Evolutionary conservation across 1,140 invertebrate species (phyloP), one percentile per base, ranked within the genome.

Genomic region (Dermatophagoides farinae): DNA sequence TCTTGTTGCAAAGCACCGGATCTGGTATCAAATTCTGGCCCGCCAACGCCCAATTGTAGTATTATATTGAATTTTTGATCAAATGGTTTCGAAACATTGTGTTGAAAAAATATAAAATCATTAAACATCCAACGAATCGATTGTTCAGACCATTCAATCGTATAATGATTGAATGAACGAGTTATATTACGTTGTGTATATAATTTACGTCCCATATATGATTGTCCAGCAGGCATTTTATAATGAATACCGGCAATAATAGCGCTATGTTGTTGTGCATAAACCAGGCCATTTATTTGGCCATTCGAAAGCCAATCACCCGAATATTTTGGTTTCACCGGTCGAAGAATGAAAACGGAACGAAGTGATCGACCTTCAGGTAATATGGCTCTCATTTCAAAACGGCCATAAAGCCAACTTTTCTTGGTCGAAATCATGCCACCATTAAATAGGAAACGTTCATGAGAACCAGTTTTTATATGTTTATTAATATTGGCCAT

Each of bases 181-280:
- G 57, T 58, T 16, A 58, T 16, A 49, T 41, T 41, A 16, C 16
- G n/a, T 38, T 44, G 57, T 11, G 57, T 58, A 10, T 22, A 14
- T 4, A 58, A 2, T 23, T 49, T 16, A 5, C 43, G 2, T 1
- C 57, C 57, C 16, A 49, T 12, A 46, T 46, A 58, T 14, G 39
- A 44, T 31, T 46, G 57, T 11, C 43, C 39, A 18, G 57, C 14
- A 12, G 11, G 8, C 57, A 41, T 58, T 9, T 49, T 23, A 38
- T 58, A 58, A 44, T 55, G 53, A 58, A 58, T 31, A 20, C 57
- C 39, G 14, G 57, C n/a, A 25, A 38, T 46, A 31, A 58, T 58
- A 11, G 57, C 57, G 2, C 2, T 5, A 25, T 47, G 14, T 16
- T 58, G 14, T 46, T 58, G 57, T 25, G 57, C 41, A 23, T 58